Evolutionary conservation across 2,797 vertebrate species (phyloP).

Genomic region (Thaleichthys pacificus): DNA sequence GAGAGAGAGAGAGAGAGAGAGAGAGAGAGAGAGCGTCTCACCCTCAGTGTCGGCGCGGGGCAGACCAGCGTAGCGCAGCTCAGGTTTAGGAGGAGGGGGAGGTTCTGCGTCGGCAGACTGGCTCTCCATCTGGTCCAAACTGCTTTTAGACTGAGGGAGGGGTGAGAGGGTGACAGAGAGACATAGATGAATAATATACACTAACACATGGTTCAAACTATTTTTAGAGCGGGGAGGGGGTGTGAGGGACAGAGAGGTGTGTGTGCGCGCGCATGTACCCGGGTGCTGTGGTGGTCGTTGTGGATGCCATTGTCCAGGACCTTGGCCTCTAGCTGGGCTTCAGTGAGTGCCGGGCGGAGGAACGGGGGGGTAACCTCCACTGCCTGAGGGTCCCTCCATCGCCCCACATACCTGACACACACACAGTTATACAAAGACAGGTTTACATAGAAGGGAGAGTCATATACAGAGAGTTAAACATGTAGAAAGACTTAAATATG

Average conservation of each 20-base stretch:
- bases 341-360: constrained; percentile 83
- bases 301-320: constrained; percentile 95
- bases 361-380: constrained; percentile 90
- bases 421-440: not conserved
- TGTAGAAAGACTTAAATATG: too few relatives aligned
- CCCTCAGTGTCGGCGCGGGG: constrained; percentile 77
- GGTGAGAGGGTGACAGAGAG: not conserved
- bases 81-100: constrained; percentile 94
- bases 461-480: too few relatives aligned
- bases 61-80: constrained; percentile 83
- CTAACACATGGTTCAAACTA: not conserved
- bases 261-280: constrained; percentile 53
- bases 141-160: constrained; percentile 87
- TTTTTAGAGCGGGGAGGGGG: not conserved
- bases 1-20: too few relatives aligned
- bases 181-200: not conserved
- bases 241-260: not conserved
- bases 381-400: constrained; percentile 77
- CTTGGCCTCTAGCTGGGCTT: constrained; percentile 89
- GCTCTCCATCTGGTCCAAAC: constrained; percentile 92
- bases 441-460: too few relatives aligned
- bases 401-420: constrained; percentile 83
- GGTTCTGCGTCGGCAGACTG: constrained; percentile 94
- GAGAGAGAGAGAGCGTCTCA: constrained; percentile 32
- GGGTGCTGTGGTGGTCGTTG: constrained; percentile 82